These are phyloP conservation scores for Tetramorium bicarinatum DNA, from an alignment of 2,888 invertebrate genomes.

Conservation along the genomic window DNA sequence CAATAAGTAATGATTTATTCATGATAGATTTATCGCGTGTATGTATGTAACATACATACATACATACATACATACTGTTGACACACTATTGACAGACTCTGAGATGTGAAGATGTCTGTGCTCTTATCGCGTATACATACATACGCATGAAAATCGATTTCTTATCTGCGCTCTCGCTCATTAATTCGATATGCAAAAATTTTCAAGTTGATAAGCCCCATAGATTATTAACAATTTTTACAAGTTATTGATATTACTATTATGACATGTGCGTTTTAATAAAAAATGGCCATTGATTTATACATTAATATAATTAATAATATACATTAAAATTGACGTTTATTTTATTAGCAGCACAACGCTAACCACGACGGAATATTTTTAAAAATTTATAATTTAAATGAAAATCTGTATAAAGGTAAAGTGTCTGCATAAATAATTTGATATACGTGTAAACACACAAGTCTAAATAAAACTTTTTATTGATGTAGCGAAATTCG, in stretches of 20 bases:
- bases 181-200: conserved; percentile 6
- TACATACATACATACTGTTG: background rate
- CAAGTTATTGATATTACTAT: background rate
- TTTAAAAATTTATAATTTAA: conserved; percentile 14
- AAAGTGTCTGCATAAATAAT: conserved; percentile 3
- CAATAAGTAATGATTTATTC: background rate
- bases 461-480: background rate
- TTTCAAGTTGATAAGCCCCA: conserved; percentile 26
- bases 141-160: conserved; percentile 31
- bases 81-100: background rate
- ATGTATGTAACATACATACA: background rate
- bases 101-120: conserved; percentile 15
- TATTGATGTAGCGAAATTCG: background rate
- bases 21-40: background rate
- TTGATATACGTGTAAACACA: background rate
- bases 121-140: background rate
- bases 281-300: background rate
- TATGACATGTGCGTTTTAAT: background rate
- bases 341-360: background rate
- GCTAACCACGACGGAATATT: conserved; percentile 17
- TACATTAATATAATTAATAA: background rate
- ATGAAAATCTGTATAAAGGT: conserved; percentile 15
- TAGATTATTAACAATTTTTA: background rate
- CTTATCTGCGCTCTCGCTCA: background rate
- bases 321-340: background rate